A percentile compares a stretch with the other conserved stretches of the same genome.
These are phyloP conservation scores for Cochlearius cochlearius DNA, from an alignment of 2,113 vertebrate species.

Conservation along the genomic window DNA sequence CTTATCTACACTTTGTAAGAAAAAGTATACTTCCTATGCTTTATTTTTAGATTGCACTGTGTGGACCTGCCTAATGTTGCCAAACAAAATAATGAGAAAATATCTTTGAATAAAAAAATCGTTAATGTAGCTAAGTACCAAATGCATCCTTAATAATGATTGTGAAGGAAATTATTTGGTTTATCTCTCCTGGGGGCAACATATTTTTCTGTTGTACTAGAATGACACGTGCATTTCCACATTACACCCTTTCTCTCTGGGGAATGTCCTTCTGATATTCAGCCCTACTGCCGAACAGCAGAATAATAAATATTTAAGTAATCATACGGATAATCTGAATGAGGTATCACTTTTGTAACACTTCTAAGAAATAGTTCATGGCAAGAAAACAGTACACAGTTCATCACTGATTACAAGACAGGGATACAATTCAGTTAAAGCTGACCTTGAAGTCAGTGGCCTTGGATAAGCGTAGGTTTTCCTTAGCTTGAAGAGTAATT, in stretches of 20 bases:
- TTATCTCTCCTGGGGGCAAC: neutral
- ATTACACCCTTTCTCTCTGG: neutral
- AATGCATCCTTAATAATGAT: neutral
- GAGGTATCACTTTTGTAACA: neutral
- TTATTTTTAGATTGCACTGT: neutral
- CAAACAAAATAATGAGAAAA: neutral
- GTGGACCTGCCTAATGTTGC: neutral
- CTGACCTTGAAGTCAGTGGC: neutral
- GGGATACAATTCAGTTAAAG: neutral
- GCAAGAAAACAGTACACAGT: rapidly evolving
- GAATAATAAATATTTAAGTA: neutral
- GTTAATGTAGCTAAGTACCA: neutral
- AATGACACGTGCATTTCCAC: neutral
- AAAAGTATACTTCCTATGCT: neutral
- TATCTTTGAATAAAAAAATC: neutral
- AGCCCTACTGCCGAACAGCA: neutral
- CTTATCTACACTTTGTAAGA: neutral
- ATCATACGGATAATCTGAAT: neutral
- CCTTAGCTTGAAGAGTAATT: neutral
- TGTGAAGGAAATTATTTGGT: neutral
- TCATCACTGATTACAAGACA: neutral
- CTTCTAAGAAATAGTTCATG: neutral
- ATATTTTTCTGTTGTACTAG: neutral
- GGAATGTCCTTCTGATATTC: neutral
- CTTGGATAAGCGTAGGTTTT: neutral